Conservation (phyloP, 2,797 vertebrate species). For the Acomys russatus region DNA sequence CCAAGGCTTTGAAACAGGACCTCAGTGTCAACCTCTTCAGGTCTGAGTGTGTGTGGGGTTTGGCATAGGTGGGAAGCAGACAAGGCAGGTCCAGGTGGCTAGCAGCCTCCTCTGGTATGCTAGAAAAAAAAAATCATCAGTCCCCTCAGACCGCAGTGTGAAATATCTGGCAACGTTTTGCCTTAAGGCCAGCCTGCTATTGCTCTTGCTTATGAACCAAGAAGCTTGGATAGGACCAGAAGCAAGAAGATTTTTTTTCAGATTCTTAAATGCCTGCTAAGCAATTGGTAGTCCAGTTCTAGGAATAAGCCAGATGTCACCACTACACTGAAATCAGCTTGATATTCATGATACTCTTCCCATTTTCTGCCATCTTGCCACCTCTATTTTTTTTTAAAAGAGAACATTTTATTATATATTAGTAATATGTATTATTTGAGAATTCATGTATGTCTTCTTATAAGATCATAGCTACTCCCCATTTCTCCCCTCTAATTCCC, state of each 20-base stretch:
- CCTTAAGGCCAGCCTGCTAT: fast-evolving
- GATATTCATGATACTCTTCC: neutral
- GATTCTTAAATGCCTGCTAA: neutral
- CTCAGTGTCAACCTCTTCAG: neutral
- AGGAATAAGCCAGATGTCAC: neutral
- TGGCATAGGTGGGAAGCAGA: neutral
- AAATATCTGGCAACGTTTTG: fast-evolving
- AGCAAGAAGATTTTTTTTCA: neutral
- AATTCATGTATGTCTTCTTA: neutral
- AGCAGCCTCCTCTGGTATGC: neutral
- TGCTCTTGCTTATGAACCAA: neutral
- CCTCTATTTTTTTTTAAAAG: neutral
- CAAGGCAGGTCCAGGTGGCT: neutral
- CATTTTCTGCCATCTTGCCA: neutral
- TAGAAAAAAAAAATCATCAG: neutral
- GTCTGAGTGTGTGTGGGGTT: neutral
- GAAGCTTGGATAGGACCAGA: neutral
- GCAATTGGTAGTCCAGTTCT: neutral
- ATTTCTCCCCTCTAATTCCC: neutral
- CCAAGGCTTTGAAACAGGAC: neutral
- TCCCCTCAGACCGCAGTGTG: fast-evolving
- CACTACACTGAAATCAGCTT: neutral
- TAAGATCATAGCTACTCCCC: neutral
- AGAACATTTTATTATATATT: neutral
- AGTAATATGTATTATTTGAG: neutral